These are phyloP conservation scores for Diceros bicornis DNA, from an alignment of 2,797 vertebrate species.

Conservation along the genomic window DNA sequence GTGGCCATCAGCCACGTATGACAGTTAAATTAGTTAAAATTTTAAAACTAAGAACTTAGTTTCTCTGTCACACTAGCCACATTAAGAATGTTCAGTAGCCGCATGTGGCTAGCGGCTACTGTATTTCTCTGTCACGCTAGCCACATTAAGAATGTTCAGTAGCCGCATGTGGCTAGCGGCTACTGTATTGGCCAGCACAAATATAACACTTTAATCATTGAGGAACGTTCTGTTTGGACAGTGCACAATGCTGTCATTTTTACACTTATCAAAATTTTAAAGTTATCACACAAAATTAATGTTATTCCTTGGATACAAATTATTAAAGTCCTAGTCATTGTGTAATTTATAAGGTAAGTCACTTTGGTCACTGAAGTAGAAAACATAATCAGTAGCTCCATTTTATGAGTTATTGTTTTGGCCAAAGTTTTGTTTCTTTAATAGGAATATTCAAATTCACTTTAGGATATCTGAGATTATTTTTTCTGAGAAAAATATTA, in stretches of 20 bases:
- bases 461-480: constrained; percentile 2
- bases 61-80: background rate
- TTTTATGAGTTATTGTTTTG: background rate
- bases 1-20: background rate
- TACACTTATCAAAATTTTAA: background rate
- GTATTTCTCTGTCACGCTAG: background rate
- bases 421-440: constrained; percentile 21
- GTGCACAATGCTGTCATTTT: background rate
- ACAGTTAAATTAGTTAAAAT: background rate
- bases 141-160: background rate
- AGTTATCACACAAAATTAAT: background rate
- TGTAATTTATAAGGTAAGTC: constrained; percentile 30
- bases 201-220: background rate
- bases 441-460: background rate
- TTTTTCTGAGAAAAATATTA: constrained; percentile 14
- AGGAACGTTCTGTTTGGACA: background rate
- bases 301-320: background rate
- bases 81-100: background rate
- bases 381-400: background rate
- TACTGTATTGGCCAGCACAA: background rate
- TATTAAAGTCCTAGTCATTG: background rate
- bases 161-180: background rate
- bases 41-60: background rate
- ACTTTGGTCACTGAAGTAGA: background rate
- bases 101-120: no score